These are phyloP conservation scores for Campopleginae sp. DNA, from an alignment of 2,888 invertebrate genomes.

Conservation along the genomic window DNA sequence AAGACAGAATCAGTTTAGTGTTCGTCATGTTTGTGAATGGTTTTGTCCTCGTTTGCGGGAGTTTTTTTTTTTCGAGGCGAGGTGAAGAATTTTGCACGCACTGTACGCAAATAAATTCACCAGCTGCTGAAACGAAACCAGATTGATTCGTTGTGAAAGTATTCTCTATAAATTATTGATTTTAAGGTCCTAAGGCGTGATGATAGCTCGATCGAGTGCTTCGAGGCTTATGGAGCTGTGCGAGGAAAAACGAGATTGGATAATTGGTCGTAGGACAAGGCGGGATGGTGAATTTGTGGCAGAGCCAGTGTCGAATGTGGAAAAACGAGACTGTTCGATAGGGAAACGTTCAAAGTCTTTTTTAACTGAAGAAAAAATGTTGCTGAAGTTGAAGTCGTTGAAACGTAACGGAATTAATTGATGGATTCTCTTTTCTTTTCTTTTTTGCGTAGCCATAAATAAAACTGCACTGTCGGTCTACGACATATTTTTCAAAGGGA, in stretches of 20 bases:
- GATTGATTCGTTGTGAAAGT: slow-evolving; percentile 16
- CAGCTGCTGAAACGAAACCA: neutral
- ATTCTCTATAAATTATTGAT: slow-evolving; percentile 20
- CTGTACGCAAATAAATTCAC: neutral
- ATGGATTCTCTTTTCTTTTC: too few species aligned
- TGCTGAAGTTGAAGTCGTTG: too few species aligned
- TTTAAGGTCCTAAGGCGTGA: neutral
- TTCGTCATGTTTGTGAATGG: neutral
- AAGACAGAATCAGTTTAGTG: neutral
- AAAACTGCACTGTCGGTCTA: too few species aligned
- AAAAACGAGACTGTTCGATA: neutral
- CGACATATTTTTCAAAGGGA: too few species aligned
- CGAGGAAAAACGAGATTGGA: slow-evolving; percentile 1
- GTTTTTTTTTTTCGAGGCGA: neutral
- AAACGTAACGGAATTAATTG: too few species aligned
- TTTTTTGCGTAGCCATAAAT: too few species aligned
- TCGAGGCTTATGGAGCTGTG: neutral
- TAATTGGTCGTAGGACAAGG: slow-evolving; percentile 2
- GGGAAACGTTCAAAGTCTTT: neutral
- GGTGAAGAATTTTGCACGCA: neutral
- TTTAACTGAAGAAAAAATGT: neutral
- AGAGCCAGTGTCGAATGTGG: neutral
- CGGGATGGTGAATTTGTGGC: neutral
- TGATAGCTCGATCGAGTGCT: slow-evolving; percentile 3
- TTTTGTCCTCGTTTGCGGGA: neutral